Base-by-base conservation (phyloP, 1,140 invertebrate species). In the Caenorhabditis inopinata region DNA sequence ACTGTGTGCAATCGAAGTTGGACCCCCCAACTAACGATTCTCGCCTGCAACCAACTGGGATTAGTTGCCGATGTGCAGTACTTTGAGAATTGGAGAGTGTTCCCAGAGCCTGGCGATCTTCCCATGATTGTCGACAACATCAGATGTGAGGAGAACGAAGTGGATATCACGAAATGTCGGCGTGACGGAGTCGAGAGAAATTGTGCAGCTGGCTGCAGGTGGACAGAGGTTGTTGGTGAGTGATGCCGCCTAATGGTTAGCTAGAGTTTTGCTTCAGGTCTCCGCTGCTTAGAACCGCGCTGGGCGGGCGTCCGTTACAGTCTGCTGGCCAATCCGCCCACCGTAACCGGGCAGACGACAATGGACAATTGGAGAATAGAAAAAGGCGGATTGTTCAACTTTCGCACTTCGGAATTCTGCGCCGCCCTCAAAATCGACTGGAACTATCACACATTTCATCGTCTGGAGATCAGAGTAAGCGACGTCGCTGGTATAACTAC, bases 1-100 rank as follows among this genome's bases (percentile, higher is more conserved):
- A 97, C 95, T 0, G 94, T 99, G 4, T 99, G 97, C 87, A 95
- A 95, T 90, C 94, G 98, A 88, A 93, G 93, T 29, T 99, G 96
- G 95, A 96, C 93, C 53, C 93, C 94, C n/a, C 91, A 92, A 51
- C 93, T 95, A 85, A 95, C 97, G 2, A 93, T 95, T 0, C 89
- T 98, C 23, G 96, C 95, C 0, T 98, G 97, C 88, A 94, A 97
- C 90, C 96, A 98, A 89, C 89, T 99, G 77, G 97, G 97, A 0
- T 90, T 95, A 62, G 94, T 94, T 0, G 91, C 97, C 6, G 95
- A 98, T 89, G 94, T 95, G 1, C 92, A 94, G 76, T 95, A 97
- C 89, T 98, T 96, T 94, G 92, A 92, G 94, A 89, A 89, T 16
- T 82, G 87, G 80, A 74, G 78, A 18, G 85, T 83, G 29, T 82